A percentile compares a stretch with the other conserved stretches of the same genome.
phyloP scores from a whole-genome alignment of 2,113 vertebrate species.

The Climacteris rufus region DNA sequence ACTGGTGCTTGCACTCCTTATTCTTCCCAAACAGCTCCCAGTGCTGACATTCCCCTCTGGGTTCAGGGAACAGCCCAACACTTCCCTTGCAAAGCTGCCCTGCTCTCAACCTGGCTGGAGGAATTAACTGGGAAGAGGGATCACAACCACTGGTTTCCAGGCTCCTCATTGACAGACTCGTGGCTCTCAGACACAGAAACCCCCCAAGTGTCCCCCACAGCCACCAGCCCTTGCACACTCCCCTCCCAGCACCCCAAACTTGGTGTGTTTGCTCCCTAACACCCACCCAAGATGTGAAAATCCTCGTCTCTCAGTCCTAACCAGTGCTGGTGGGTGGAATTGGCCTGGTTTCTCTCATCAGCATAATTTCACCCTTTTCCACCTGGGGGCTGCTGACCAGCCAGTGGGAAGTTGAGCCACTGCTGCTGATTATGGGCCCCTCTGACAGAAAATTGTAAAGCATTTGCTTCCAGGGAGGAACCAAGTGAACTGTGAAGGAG shows the following conservation, averaged over 20 bases:
- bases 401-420: neutral
- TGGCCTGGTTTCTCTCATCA: neutral
- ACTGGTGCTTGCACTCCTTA: fast-evolving
- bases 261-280: neutral
- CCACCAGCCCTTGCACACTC: neutral
- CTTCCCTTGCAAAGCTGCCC: neutral
- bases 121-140: neutral
- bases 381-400: neutral
- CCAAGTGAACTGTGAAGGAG: slow-evolving; percentile 46
- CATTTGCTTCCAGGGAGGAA: slow-evolving; percentile 35
- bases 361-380: neutral
- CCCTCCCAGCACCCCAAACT: neutral
- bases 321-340: neutral
- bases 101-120: neutral
- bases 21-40: neutral
- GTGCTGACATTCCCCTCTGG: neutral
- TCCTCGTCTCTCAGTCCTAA: neutral
- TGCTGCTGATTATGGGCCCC: neutral
- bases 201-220: neutral
- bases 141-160: neutral
- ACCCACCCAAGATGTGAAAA: neutral
- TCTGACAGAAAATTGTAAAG: neutral
- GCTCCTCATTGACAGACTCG: neutral
- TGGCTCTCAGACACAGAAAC: neutral
- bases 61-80: neutral